Percentiles rank a stretch among this genome's conserved stretches.
Conservation (phyloP, 1,140 invertebrate genomes). For the Patella vulgata region DNA sequence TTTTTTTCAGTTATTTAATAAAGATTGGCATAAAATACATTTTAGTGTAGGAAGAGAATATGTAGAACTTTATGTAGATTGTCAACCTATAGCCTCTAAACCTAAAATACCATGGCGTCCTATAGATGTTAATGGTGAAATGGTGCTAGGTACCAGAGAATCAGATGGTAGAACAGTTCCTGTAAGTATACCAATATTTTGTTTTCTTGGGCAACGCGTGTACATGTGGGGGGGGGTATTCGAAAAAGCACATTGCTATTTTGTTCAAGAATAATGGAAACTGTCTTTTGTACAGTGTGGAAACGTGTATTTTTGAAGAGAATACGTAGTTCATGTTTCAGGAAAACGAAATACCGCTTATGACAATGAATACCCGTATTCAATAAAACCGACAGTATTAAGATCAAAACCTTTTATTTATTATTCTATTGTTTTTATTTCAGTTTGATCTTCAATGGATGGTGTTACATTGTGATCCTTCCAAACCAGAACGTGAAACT, state of each 20-base stretch:
- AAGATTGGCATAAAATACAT: conserved; percentile 84
- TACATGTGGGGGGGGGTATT: too few species aligned
- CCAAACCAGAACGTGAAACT: conserved; percentile 75
- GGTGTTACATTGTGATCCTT: conserved; percentile 82
- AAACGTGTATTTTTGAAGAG: too few species aligned
- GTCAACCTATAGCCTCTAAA: conserved; percentile 68
- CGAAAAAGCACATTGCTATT: too few species aligned
- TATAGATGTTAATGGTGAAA: conserved; percentile 76
- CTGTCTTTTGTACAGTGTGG: too few species aligned
- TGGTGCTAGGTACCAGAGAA: conserved; percentile 70
- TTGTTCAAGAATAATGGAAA: too few species aligned
- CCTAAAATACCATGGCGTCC: conserved; percentile 70
- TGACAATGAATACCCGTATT: too few species aligned
- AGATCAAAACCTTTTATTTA: too few species aligned
- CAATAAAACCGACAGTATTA: too few species aligned
- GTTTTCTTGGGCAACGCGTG: neutral
- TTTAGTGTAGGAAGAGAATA: conserved; percentile 76
- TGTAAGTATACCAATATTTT: conserved; percentile 67
- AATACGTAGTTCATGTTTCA: too few species aligned
- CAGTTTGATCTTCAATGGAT: conserved; percentile 85
- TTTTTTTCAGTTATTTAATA: conserved; percentile 76
- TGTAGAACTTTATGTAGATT: conserved; percentile 79
- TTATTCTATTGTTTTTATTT: conserved; percentile 38
- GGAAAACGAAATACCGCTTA: too few species aligned
- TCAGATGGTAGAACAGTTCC: conserved; percentile 71